phyloP scores from a whole-genome alignment of 1,140 invertebrate genomes.

The Papilio machaon region DNA sequence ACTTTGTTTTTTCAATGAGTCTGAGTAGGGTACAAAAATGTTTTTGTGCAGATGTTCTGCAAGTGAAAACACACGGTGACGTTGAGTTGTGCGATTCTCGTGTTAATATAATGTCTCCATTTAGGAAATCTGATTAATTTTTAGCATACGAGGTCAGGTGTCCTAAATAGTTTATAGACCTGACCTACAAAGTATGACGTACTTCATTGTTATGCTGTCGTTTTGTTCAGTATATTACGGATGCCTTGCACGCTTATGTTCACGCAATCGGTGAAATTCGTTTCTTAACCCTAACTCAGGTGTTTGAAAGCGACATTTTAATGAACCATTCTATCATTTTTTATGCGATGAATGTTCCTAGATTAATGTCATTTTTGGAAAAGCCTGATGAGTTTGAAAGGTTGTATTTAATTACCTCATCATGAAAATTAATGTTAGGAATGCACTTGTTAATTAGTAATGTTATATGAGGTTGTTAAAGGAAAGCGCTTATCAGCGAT shows the following conservation, averaged over 20 bases:
- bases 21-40: too few relatives aligned
- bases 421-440: neutral
- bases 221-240: conserved; percentile 32
- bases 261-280: conserved; percentile 56
- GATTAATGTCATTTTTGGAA: neutral
- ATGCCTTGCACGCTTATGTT: conserved; percentile 42
- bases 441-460: neutral
- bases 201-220: conserved; percentile 26
- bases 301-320: conserved; percentile 48
- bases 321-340: conserved; percentile 47
- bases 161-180: conserved; percentile 24
- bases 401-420: too few relatives aligned
- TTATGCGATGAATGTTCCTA: neutral
- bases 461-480: conserved; percentile 12
- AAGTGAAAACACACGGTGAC: neutral
- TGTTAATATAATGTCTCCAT: neutral
- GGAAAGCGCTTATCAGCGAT: conserved; percentile 5
- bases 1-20: too few relatives aligned
- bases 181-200: conserved; percentile 31
- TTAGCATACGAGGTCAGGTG: neutral
- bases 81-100: neutral
- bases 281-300: conserved; percentile 49
- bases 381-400: too few relatives aligned
- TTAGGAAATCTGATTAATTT: conserved; percentile 12
- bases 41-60: too few relatives aligned